Conservation (phyloP, 2,797 vertebrate genomes). For the Anguilla obscura region DNA sequence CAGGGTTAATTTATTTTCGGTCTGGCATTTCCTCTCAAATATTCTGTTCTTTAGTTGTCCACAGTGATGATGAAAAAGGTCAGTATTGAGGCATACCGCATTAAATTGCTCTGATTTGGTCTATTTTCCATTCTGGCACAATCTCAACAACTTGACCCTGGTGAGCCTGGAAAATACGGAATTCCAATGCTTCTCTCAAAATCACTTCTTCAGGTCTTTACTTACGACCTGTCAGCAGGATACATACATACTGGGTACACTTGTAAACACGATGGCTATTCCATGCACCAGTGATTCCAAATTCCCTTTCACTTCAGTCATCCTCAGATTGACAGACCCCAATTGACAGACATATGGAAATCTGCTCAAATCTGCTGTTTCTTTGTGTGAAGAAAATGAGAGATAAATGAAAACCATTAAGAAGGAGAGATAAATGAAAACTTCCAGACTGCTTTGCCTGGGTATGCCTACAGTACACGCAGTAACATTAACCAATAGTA, state of each 20-base stretch:
- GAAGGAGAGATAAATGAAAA: background rate
- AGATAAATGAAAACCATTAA: background rate
- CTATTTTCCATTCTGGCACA: slow-evolving; percentile 13
- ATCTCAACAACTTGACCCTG: slow-evolving; percentile 12
- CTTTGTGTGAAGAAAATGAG: background rate
- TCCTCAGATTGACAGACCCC: background rate
- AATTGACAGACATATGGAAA: background rate
- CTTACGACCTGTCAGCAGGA: background rate
- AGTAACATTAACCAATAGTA: background rate
- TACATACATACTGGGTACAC: background rate
- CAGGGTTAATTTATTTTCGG: slow-evolving; percentile 7
- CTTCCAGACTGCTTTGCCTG: background rate
- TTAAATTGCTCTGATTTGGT: slow-evolving; percentile 39
- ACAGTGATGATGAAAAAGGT: slow-evolving; percentile 33
- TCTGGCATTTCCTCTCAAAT: background rate
- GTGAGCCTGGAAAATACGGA: background rate
- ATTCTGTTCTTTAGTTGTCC: slow-evolving; percentile 25
- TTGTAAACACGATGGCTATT: background rate
- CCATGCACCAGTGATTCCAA: background rate
- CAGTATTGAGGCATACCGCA: slow-evolving; percentile 35
- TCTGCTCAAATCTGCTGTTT: background rate
- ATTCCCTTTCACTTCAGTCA: background rate
- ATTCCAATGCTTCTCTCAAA: slow-evolving; percentile 8
- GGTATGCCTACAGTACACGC: background rate
- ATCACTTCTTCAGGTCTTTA: background rate